Evolutionary conservation across 1,140 invertebrate species (phyloP), one percentile per base, ranked within the genome.

Genomic region (Pachypeltis micranthus): DNA sequence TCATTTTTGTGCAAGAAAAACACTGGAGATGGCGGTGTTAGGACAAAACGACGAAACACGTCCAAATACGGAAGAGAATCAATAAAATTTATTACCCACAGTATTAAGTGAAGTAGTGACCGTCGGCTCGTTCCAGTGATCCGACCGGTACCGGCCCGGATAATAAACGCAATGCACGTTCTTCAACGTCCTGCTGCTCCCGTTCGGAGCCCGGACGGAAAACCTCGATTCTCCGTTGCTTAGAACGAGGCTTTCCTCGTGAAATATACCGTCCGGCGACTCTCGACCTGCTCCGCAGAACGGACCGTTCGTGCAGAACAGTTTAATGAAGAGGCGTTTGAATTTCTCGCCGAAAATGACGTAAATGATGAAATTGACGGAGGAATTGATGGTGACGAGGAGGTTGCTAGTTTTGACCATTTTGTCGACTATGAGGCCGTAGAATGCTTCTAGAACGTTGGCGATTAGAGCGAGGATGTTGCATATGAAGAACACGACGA

Each of bases 281-380:
- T 86, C 85, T 56, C 82, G 72, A 65, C 82, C 83, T 2, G 39
- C 63, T 54, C 76, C 74, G 66, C 81, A 76, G 2, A 79, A 62
- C 1, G 80, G 63, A 2, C 76, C 75, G 23, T 81, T 78, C 51
- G 82, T 82, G 74, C 90, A 94, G 76, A 95, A 94, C 70, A 92
- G 81, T 69, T 87, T 83, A 61, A 94, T 77, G 74, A 94, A 93
- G 61, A 93, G 83, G 39, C 88, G 81, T 70, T 94, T 90, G 76
- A 98, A 98, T 72, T 97, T 96, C 71, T 95, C 90, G 0, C 94
- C 95, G 72, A 96, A 96, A 34, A 95, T 92, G 63, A 96, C 93
- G 76, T 98, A 98, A 65, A 98, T 93, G 59, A 97, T 85, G 73
- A 97, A 97, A 74, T 98, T 98, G 31, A 96, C 89, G 67, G 93